Percentiles rank a stretch among this genome's conserved stretches.
phyloP scores from a whole-genome alignment of 2,797 vertebrate genomes.

The Chiroxiphia lanceolata region DNA sequence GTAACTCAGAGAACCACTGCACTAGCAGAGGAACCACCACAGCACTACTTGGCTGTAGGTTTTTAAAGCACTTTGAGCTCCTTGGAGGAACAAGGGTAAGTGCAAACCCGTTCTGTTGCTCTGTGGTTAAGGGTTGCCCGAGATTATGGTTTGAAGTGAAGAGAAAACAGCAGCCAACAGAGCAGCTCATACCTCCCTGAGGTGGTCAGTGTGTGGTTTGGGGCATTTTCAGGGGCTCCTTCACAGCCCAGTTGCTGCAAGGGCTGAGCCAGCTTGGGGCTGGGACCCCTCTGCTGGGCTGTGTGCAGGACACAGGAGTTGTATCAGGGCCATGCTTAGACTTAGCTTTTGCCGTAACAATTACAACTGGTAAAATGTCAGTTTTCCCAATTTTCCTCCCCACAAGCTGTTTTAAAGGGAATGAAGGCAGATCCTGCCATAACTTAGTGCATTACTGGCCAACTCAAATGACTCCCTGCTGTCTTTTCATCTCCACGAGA shows the following conservation, averaged over 20 bases:
- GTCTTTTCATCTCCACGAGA: slow-evolving; percentile 38
- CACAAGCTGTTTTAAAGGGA: slow-evolving; percentile 22
- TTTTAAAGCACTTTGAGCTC: background rate
- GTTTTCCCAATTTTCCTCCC: background rate
- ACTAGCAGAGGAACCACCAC: background rate
- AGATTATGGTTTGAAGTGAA: background rate
- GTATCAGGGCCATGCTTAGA: background rate
- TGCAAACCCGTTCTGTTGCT: background rate
- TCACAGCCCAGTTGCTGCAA: background rate
- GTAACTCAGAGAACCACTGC: background rate
- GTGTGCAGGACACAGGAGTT: background rate
- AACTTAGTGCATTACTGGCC: background rate
- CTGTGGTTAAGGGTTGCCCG: background rate
- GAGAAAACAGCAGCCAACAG: background rate
- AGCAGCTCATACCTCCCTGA: background rate
- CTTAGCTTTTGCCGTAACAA: background rate
- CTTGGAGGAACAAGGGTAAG: background rate
- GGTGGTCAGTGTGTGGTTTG: background rate
- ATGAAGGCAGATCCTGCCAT: slow-evolving; percentile 5
- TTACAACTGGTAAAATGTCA: slow-evolving; percentile 14
- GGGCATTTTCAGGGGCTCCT: background rate
- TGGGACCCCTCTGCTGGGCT: background rate
- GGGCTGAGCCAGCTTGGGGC: background rate
- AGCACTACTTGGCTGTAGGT: background rate
- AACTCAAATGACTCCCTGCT: slow-evolving; percentile 32